A percentile compares a stretch with the other conserved stretches of the same genome.
Evolutionary conservation across 2,113 vertebrate species (phyloP).

Genomic region (Mus spicilegus): DNA sequence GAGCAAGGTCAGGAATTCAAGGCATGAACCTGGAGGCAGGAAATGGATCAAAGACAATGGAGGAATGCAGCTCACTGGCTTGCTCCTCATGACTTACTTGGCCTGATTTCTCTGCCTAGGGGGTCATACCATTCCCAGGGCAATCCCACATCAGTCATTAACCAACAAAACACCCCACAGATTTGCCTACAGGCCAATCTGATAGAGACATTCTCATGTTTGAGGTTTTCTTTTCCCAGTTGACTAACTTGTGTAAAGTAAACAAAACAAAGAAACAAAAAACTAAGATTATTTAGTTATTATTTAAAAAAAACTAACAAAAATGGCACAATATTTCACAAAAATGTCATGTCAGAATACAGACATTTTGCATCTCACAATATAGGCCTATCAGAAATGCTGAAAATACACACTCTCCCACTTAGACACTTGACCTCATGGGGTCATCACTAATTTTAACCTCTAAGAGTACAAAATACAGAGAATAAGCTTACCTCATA

Average conservation of each 20-base stretch:
- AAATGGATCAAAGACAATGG: background rate
- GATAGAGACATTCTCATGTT: background rate
- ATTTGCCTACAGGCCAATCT: background rate
- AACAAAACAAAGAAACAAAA: background rate
- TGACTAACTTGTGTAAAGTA: background rate
- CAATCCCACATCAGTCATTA: background rate
- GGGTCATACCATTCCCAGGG: background rate
- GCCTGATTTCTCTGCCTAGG: background rate
- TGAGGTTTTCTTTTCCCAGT: background rate
- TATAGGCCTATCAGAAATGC: too few species aligned
- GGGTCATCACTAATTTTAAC: background rate
- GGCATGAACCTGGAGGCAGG: background rate
- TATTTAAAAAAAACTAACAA: background rate
- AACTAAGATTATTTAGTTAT: background rate
- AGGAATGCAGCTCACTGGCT: background rate
- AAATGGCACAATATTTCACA: background rate
- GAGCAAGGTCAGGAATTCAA: background rate
- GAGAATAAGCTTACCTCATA: background rate
- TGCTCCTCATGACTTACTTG: background rate
- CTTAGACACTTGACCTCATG: background rate
- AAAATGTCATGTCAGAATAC: background rate
- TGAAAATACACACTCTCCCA: background rate
- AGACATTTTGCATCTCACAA: background rate
- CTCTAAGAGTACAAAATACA: background rate
- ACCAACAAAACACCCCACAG: background rate